Evolutionary conservation across 92 coral and sea anemone species (phyloP).

Genomic region (Pocillopora grandis): DNA sequence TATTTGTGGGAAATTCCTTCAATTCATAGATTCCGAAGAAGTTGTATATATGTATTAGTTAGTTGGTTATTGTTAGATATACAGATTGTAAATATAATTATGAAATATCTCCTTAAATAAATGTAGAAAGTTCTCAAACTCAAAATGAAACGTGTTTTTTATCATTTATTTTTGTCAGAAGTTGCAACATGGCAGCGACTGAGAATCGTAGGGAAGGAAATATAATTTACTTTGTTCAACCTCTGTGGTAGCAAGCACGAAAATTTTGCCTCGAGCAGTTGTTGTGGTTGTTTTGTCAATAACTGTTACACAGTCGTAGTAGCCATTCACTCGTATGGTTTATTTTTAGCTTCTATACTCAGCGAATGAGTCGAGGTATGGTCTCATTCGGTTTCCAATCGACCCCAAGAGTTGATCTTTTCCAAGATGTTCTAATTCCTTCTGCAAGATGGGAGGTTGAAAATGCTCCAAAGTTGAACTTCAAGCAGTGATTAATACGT

Average conservation of each 20-base stretch:
- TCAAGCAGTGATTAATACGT: slow-evolving; percentile 1
- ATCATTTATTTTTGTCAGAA: background rate
- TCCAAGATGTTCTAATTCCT: background rate
- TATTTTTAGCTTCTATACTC: background rate
- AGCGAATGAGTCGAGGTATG: background rate
- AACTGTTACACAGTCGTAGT: slow-evolving; percentile 1
- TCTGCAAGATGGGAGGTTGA: slow-evolving; percentile 3
- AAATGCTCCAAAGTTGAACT: slow-evolving; percentile 9
- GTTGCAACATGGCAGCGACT: background rate
- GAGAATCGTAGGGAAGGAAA: background rate
- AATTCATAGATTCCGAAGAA: background rate
- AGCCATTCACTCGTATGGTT: background rate
- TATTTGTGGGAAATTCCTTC: background rate
- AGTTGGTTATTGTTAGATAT: slow-evolving; percentile 27
- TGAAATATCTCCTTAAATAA: slow-evolving; percentile 30
- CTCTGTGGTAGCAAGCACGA: slow-evolving; percentile 14
- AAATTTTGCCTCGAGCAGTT: slow-evolving; percentile 14
- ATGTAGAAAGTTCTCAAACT: slow-evolving; percentile 20
- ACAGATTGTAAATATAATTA: slow-evolving; percentile 50
- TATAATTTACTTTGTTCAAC: background rate
- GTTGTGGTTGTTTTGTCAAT: background rate
- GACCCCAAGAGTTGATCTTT: background rate
- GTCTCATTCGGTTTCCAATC: background rate
- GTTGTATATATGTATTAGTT: slow-evolving; percentile 23
- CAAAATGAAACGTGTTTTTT: slow-evolving; percentile 2